Conservation (phyloP, 1,140 invertebrate species). For the Araneus ventricosus region DNA sequence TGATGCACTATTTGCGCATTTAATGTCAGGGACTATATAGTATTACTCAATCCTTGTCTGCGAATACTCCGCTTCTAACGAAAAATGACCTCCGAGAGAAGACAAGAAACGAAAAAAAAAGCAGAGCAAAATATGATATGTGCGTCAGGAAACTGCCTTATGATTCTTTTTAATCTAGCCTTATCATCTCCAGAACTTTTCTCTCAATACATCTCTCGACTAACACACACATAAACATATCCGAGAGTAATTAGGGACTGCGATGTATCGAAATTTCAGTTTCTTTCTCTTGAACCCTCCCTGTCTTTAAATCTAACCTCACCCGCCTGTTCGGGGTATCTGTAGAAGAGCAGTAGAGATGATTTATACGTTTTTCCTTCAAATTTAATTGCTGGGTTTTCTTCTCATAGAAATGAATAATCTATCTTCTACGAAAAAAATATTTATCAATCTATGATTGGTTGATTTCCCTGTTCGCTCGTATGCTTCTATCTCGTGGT, state of each 20-base stretch:
- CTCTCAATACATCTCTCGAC: conserved; percentile 58
- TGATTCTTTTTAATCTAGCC: conserved; percentile 40
- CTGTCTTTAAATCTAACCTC: conserved; percentile 64
- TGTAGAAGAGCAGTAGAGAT: conserved; percentile 17
- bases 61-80: not conserved
- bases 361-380: conserved; percentile 69
- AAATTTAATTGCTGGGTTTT: conserved; percentile 72
- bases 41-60: conserved; percentile 44
- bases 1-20: not conserved
- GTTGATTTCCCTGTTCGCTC: conserved; percentile 37
- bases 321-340: conserved; percentile 48
- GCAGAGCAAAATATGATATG: not conserved
- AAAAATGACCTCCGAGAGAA: not conserved
- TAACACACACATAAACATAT: conserved; percentile 53
- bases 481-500: not conserved
- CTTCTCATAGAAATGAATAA: conserved; percentile 70
- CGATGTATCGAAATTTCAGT: conserved; percentile 63
- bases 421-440: conserved; percentile 71
- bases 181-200: conserved; percentile 62
- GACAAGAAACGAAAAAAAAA: not conserved
- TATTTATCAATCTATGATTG: conserved; percentile 71
- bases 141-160: not conserved
- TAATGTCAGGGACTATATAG: not conserved
- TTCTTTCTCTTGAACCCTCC: conserved; percentile 57
- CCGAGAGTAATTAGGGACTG: conserved; percentile 47